Evolutionary conservation across 2,113 vertebrate species (phyloP).

Genomic region (Ranitomeya variabilis): DNA sequence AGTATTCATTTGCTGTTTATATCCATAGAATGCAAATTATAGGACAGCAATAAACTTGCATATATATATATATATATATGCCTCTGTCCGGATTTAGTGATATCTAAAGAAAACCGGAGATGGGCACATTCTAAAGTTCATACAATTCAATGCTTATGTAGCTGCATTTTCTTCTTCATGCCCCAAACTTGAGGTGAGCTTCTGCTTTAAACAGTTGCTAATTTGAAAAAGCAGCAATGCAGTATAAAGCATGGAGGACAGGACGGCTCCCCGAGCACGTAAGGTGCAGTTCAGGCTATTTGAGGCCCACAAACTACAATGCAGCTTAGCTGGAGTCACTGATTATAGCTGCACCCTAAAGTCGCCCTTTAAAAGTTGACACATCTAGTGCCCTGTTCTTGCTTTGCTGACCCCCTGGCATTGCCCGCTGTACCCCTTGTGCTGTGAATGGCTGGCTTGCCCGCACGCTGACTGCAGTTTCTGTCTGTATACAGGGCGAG

Average conservation of each 20-base stretch:
- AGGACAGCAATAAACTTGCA: too few species aligned
- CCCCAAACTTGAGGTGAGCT: not conserved
- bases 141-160: too few species aligned
- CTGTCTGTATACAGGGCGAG: conserved; percentile 85
- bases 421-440: conserved; percentile 57
- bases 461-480: conserved; percentile 83
- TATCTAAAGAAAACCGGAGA: too few species aligned
- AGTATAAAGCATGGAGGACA: not conserved
- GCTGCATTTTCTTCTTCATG: too few species aligned
- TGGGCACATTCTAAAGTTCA: too few species aligned
- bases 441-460: conserved; percentile 75
- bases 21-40: too few species aligned
- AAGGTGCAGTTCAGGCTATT: not conserved
- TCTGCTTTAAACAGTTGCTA: not conserved
- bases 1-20: too few species aligned
- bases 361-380: conserved; percentile 27
- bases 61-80: too few species aligned
- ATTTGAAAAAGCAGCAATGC: not conserved
- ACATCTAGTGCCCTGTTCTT: not conserved
- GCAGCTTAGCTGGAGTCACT: not conserved
- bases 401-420: conserved; percentile 28
- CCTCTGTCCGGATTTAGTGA: too few species aligned
- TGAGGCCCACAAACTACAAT: not conserved
- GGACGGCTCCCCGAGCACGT: not conserved
- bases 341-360: not conserved